Conservation (phyloP, 2,113 vertebrate species). For the Gopherus flavomarginatus region DNA sequence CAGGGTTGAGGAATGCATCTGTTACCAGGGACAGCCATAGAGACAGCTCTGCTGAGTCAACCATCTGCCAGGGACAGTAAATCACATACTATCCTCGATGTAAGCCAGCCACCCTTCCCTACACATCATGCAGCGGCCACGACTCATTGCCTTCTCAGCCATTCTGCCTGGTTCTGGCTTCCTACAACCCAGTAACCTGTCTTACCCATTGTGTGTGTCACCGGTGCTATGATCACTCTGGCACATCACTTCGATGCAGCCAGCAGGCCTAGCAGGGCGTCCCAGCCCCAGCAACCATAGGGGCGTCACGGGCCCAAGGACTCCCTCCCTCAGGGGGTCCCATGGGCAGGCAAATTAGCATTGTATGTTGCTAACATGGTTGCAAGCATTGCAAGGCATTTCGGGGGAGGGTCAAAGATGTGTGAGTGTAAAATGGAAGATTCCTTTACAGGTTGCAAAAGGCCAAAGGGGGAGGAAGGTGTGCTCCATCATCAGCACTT, state of each 20-base stretch:
- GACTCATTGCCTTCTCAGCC: not conserved
- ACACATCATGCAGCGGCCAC: not conserved
- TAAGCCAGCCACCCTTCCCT: not conserved
- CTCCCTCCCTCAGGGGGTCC: too few relatives aligned
- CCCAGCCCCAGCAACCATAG: not conserved
- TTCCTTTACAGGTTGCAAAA: too few relatives aligned
- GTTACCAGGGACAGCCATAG: not conserved
- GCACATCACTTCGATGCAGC: not conserved
- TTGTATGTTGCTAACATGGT: too few relatives aligned
- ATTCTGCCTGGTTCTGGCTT: not conserved
- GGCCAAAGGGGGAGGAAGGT: too few relatives aligned
- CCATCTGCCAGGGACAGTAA: not conserved
- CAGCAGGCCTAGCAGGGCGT: not conserved
- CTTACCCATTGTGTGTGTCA: not conserved
- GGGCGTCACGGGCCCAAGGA: too few relatives aligned
- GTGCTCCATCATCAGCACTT: too few relatives aligned
- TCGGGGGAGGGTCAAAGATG: too few relatives aligned
- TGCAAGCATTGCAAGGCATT: too few relatives aligned
- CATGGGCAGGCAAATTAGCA: too few relatives aligned
- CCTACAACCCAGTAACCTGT: not conserved
- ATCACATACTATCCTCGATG: not conserved
- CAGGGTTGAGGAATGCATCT: not conserved
- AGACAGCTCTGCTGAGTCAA: not conserved
- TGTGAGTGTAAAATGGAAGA: too few relatives aligned
- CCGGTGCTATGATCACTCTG: not conserved